Base-by-base conservation (phyloP, 1,140 invertebrate species). In the Drosophila albomicans region DNA sequence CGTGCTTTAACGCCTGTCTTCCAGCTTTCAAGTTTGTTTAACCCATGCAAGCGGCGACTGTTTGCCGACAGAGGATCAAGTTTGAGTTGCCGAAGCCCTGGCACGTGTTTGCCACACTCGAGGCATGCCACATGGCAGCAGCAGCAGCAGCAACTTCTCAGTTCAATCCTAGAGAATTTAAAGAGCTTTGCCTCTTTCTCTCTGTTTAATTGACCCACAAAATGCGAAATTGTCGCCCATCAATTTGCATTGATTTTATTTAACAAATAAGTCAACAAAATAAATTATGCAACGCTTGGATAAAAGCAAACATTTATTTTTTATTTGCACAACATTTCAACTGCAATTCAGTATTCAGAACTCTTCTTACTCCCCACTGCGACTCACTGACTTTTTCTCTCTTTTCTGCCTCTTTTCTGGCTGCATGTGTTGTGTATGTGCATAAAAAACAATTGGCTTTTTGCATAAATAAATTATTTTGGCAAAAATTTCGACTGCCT, bases 1-100 rank as follows among this genome's bases (percentile, higher is more conserved):
- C 79, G 79, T 81, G 79, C 79, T 69, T 76, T 79, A 81, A 73
- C 79, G 79, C 79, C 57, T 76, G 77, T 81, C 79, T 79, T 68
- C 63, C 59, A 81, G 79, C 79, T 81, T 81, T 76, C 77, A 72
- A 73, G 79, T 76, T 81, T 79, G 79, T 76, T 76, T 79, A 76
- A 79, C 67, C 57, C 70, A 57, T 78, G 78, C 78, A 69, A 65
- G 69, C 69, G 61, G 46, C 66, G 65, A 73, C 75, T 78, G 75
- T 74, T 78, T 79, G 70, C 70, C 48, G 54, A 78, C 72, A 75
- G 52, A 69, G 75, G 72, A 75, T 75, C 66, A 75, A 75, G 72
- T 75, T 72, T 75, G 72, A 70, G 72, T 70, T 75, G 57, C 32
- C 51, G 66, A 75, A 75, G 66, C 72, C 72, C 58, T 70, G 66